Evolutionary conservation across 1,140 invertebrate genomes (phyloP), one percentile per base, ranked within the genome.

Genomic region (Penaeus indicus): DNA sequence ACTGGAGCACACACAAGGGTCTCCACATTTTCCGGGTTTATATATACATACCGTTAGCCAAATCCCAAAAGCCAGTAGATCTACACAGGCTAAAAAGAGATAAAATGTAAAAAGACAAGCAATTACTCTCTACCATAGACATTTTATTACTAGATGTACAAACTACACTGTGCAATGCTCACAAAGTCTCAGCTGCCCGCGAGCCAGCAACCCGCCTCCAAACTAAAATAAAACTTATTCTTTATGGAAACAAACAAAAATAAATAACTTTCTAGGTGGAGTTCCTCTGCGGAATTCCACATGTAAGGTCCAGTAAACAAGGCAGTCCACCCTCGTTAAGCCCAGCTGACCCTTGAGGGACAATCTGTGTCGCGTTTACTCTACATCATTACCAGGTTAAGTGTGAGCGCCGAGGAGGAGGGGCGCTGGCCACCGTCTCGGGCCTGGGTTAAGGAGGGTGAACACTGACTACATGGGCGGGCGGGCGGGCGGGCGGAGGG

Each of bases 81-180:
- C 85, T 86, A 86, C 85, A 86, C 85, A 86, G 85, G 85, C 85
- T 81, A 86, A 86, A 86, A 86, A 86, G 77, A 86, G 85, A 86
- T 86, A 86, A 86, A 86, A 86, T 86, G 85, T 86, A 85, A 86
- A 86, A 86, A 86, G 85, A 86, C 85, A 86, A 86, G 85, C 85
- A 86, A 78, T 86, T 86, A 86, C 85, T 86, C 85, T 86, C 85
- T 86, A 86, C 85, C 85, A 86, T 86, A 86, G 85, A 86, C 85
- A 86, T 86, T 86, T 86, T 86, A 86, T 86, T 86, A 86, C 85
- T 86, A 86, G 85, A 86, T 86, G 85, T 86, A 86, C 85, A 86
- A 86, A 86, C 85, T 86, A 86, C 85, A 86, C 85, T 86, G 85
- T 86, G 85, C 85, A 86, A 86, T 86, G 85, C 85, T 86, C 85